A percentile compares a stretch with the other conserved stretches of the same genome.
Conservation (phyloP, 2,797 vertebrate species). For the Hoplostethus atlanticus region DNA sequence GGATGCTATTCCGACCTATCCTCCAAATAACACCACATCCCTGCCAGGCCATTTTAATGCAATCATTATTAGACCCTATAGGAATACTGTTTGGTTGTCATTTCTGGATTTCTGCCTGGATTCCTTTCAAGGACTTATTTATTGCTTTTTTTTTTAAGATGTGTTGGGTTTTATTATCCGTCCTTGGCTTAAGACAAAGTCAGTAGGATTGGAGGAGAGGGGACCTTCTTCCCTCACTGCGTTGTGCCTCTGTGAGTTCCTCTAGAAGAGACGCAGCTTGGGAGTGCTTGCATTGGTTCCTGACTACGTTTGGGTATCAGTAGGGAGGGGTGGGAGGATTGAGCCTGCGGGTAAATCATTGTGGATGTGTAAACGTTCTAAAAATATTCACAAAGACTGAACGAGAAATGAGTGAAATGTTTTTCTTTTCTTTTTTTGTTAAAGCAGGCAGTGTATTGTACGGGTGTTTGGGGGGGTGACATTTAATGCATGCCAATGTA, state of each 20-base stretch:
- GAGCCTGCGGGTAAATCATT: constrained; percentile 35
- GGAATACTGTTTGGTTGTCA: constrained; percentile 49
- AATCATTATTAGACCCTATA: constrained; percentile 58
- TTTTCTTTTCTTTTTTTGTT: not conserved
- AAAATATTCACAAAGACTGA: constrained; percentile 31
- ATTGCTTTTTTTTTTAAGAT: constrained; percentile 10
- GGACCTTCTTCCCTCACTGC: constrained; percentile 12
- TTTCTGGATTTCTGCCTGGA: constrained; percentile 31
- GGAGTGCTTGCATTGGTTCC: not conserved
- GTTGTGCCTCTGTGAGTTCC: constrained; percentile 18
- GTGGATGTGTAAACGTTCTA: constrained; percentile 31
- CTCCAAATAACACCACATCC: constrained; percentile 50
- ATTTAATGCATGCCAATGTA: constrained; percentile 6
- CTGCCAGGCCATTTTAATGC: constrained; percentile 55
- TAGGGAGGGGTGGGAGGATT: constrained; percentile 24
- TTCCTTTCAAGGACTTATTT: constrained; percentile 18
- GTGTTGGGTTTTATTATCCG: constrained; percentile 19
- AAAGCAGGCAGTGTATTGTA: not conserved
- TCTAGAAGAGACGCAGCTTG: constrained; percentile 19
- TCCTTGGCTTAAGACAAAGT: constrained; percentile 28
- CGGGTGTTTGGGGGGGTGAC: not conserved
- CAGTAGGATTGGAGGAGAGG: constrained; percentile 8
- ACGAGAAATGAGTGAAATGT: constrained; percentile 9
- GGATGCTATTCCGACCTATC: constrained; percentile 52
- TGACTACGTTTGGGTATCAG: constrained; percentile 3